Evolutionary conservation across 2,797 vertebrate genomes (phyloP).

Genomic region (Erethizon dorsatum): DNA sequence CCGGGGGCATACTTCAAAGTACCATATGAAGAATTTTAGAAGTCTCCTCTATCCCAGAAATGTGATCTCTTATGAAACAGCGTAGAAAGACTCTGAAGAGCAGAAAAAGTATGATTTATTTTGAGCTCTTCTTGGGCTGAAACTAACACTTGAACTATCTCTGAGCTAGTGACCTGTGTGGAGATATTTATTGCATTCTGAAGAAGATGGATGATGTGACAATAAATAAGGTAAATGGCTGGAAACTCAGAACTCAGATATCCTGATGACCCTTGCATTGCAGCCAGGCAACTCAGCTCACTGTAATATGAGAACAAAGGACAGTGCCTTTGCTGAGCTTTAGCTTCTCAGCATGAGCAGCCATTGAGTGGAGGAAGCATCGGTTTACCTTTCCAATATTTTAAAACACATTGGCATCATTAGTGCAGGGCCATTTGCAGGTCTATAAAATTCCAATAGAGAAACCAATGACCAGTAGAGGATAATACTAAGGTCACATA

Average conservation of each 20-base stretch:
- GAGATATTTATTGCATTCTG: constrained; percentile 85
- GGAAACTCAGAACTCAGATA: constrained; percentile 81
- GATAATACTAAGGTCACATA: constrained; percentile 72
- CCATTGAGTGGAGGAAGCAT: constrained; percentile 69
- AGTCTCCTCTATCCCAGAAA: not conserved
- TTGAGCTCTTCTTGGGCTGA: constrained; percentile 77
- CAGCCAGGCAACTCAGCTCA: constrained; percentile 71
- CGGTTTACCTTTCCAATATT: constrained; percentile 67
- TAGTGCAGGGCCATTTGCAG: constrained; percentile 67
- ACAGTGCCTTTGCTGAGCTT: constrained; percentile 80
- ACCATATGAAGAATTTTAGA: constrained; percentile 18
- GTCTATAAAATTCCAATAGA: constrained; percentile 75
- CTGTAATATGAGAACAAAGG: constrained; percentile 85
- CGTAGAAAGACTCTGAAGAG: constrained; percentile 43
- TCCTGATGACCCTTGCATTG: constrained; percentile 83
- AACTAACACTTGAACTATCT: constrained; percentile 87
- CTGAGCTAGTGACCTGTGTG: constrained; percentile 83
- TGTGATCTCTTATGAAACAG: constrained; percentile 31
- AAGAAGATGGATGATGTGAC: constrained; percentile 85
- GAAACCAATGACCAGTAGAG: constrained; percentile 77
- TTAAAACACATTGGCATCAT: constrained; percentile 65
- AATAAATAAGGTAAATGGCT: constrained; percentile 85
- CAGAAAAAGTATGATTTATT: constrained; percentile 81
- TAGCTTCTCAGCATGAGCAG: constrained; percentile 68
- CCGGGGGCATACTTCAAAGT: constrained; percentile 43